Evolutionary conservation across 1,140 invertebrate genomes (phyloP).

Genomic region (Drosophila punjabiensis): DNA sequence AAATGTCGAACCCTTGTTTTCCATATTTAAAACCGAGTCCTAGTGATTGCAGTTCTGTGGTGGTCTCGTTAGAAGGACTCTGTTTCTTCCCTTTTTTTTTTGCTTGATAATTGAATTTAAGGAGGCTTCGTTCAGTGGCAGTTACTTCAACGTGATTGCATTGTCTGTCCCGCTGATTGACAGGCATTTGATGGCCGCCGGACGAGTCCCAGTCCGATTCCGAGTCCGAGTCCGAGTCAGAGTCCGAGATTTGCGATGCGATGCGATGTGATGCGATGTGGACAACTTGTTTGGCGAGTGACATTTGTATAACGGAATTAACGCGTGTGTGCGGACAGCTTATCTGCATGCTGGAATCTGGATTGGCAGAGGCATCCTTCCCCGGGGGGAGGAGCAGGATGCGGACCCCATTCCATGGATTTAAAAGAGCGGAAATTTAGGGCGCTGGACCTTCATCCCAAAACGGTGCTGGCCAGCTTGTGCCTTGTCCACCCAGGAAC

Average conservation of each 20-base stretch:
- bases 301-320: slow-evolving; percentile 63
- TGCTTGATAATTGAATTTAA: slow-evolving; percentile 48
- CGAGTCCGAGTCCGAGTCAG: not conserved
- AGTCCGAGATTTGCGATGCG: slow-evolving; percentile 3
- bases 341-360: slow-evolving; percentile 33
- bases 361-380: slow-evolving; percentile 13
- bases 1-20: not conserved
- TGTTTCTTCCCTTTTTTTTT: not conserved
- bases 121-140: slow-evolving; percentile 36
- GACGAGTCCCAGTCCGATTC: not conserved
- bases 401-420: slow-evolving; percentile 7
- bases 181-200: slow-evolving; percentile 35
- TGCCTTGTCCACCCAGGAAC: slow-evolving; percentile 22
- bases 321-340: slow-evolving; percentile 24
- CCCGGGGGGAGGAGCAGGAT: not conserved
- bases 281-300: slow-evolving; percentile 40
- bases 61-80: not conserved
- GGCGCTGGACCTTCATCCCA: slow-evolving; percentile 30
- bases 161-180: slow-evolving; percentile 43
- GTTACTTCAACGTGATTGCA: slow-evolving; percentile 37
- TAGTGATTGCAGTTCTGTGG: not conserved
- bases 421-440: slow-evolving; percentile 56
- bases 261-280: slow-evolving; percentile 6
- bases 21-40: not conserved
- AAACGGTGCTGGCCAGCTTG: not conserved